phyloP scores from a whole-genome alignment of 2,888 invertebrate genomes.

The Lymantria monacha region DNA sequence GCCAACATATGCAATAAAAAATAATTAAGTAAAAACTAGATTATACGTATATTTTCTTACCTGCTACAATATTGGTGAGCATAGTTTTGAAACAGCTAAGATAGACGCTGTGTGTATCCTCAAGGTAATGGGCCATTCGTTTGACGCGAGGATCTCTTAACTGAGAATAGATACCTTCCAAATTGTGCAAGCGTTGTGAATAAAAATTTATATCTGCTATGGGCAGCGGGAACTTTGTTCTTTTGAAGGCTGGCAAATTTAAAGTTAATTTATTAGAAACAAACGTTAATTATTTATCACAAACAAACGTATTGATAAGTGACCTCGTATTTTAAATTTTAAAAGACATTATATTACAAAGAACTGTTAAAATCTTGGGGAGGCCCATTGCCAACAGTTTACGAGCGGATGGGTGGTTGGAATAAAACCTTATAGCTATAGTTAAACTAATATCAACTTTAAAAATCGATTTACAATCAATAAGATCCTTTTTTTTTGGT shows the following conservation, averaged over 20 bases:
- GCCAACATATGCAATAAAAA: too few relatives aligned
- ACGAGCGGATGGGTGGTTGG: too few relatives aligned
- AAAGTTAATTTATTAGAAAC: not conserved
- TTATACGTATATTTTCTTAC: conserved; percentile 56
- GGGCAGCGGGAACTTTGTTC: conserved; percentile 87
- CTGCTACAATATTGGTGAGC: conserved; percentile 89
- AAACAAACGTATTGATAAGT: not conserved
- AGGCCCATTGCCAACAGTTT: too few relatives aligned
- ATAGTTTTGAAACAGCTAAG: conserved; percentile 88
- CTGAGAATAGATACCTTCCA: conserved; percentile 94
- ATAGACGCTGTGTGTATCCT: conserved; percentile 91
- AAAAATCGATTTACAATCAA: too few relatives aligned
- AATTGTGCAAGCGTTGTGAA: conserved; percentile 88
- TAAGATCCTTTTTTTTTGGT: too few relatives aligned
- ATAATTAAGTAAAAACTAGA: too few relatives aligned
- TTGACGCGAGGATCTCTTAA: conserved; percentile 91
- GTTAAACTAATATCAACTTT: too few relatives aligned
- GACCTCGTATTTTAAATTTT: too few relatives aligned
- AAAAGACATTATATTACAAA: too few relatives aligned
- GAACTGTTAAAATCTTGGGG: too few relatives aligned
- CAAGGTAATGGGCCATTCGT: conserved; percentile 90
- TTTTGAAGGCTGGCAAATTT: conserved; percentile 77
- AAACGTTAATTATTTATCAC: not conserved
- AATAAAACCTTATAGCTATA: too few relatives aligned
- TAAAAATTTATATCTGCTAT: conserved; percentile 90